These are phyloP conservation scores for Ceramica pisi DNA, from an alignment of 2,888 invertebrate genomes.

Conservation along the genomic window DNA sequence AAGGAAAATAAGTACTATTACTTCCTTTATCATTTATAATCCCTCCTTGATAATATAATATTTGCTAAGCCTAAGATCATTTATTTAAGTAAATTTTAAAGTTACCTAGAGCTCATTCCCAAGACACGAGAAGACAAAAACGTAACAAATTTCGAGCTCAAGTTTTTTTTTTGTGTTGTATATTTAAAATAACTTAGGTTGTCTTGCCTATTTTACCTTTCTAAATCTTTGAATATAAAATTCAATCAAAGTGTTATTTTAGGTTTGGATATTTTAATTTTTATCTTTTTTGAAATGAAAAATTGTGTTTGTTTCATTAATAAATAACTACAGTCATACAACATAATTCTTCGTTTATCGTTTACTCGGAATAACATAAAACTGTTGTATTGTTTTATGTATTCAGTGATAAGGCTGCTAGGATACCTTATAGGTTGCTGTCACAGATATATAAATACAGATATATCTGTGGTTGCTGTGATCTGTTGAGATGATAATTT, in stretches of 20 bases:
- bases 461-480: no score
- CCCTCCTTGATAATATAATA: slow-evolving; percentile 9
- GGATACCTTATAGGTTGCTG: no score
- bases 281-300: neutral
- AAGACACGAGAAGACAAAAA: slow-evolving; percentile 1
- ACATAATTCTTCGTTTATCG: neutral
- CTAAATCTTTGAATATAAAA: neutral
- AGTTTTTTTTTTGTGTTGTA: slow-evolving; percentile 17
- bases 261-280: neutral
- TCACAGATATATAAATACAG: no score
- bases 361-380: neutral
- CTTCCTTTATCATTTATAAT: neutral
- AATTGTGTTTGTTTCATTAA: neutral
- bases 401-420: neutral
- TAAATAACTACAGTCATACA: no score
- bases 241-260: neutral
- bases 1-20: neutral
- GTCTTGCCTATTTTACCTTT: neutral
- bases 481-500: neutral
- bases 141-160: slow-evolving; percentile 2
- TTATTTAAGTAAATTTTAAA: no score
- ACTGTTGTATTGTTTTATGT: neutral
- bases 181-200: slow-evolving; percentile 7
- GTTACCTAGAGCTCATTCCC: neutral
- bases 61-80: neutral